Evolutionary conservation across 2,888 invertebrate genomes (phyloP).

Genomic region (Acronicta leporina): DNA sequence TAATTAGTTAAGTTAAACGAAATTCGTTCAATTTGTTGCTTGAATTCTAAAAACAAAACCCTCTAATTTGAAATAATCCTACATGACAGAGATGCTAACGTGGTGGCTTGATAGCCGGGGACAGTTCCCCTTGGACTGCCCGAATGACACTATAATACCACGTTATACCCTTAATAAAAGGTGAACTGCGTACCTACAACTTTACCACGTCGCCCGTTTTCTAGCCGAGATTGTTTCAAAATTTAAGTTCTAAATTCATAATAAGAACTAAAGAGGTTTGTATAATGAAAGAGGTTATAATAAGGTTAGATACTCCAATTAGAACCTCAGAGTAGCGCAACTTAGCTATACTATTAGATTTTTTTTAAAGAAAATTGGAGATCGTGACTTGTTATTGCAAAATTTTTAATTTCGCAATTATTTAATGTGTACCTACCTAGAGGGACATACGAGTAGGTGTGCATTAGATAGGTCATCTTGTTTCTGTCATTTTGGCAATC

Average conservation of each 20-base stretch:
- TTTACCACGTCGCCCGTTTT: conserved; percentile 13
- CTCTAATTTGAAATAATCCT: conserved; percentile 46
- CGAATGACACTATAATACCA: conserved; percentile 14
- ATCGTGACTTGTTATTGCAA: too few species aligned
- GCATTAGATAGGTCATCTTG: too few species aligned
- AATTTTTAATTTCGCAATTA: too few species aligned
- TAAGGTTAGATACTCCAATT: not conserved
- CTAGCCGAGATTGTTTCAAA: conserved; percentile 16
- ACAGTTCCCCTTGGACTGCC: conserved; percentile 37
- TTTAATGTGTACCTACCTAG: too few species aligned
- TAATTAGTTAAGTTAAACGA: conserved; percentile 42
- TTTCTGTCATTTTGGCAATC: too few species aligned
- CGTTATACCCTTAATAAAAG: conserved; percentile 28
- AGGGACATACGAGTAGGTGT: too few species aligned
- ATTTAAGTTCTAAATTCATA: conserved; percentile 29
- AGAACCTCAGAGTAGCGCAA: too few species aligned
- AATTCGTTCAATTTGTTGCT: conserved; percentile 29
- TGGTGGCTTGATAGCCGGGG: conserved; percentile 27
- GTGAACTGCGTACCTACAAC: conserved; percentile 19
- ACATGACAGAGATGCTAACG: conserved; percentile 37
- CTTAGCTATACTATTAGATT: too few species aligned
- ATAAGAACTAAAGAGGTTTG: conserved; percentile 15
- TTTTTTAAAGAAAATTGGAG: too few species aligned
- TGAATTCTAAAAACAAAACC: conserved; percentile 18
- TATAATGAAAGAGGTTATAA: not conserved